Conservation (phyloP, 2,888 invertebrate species). For the Drepana falcataria region DNA sequence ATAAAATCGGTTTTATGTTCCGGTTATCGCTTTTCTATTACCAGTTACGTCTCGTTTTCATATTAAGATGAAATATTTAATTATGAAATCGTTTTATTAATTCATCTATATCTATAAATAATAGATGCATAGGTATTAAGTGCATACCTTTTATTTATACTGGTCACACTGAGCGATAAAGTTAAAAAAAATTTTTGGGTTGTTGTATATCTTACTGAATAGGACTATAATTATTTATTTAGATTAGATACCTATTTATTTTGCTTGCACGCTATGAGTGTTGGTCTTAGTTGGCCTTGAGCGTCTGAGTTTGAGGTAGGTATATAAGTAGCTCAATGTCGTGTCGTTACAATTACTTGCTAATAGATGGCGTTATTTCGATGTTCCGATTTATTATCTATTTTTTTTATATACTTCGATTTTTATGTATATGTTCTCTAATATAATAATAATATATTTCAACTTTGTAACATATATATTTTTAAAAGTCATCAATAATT, state of each 20-base stretch:
- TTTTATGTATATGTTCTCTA: too few species aligned
- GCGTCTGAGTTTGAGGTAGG: neutral
- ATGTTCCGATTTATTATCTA: neutral
- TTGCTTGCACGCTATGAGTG: neutral
- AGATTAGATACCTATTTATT: conserved; percentile 5
- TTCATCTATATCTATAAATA: conserved; percentile 18
- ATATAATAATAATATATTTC: too few species aligned
- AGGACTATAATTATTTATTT: conserved; percentile 11
- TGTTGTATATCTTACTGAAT: neutral
- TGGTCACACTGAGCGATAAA: conserved; percentile 25
- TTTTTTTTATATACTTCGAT: neutral
- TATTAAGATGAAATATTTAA: conserved; percentile 40
- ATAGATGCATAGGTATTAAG: too few species aligned
- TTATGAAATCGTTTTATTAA: conserved; percentile 49
- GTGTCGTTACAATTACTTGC: neutral
- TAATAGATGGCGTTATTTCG: neutral
- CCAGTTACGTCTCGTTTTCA: conserved; percentile 59
- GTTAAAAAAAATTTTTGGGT: conserved; percentile 23
- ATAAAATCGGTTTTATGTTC: conserved; percentile 71
- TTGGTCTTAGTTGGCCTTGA: neutral
- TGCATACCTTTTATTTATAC: too few species aligned
- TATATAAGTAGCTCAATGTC: neutral
- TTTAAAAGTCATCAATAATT: too few species aligned
- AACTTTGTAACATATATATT: too few species aligned
- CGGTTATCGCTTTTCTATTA: conserved; percentile 70